phyloP scores from a whole-genome alignment of 2,797 vertebrate species.

The Cyclopterus lumpus region DNA sequence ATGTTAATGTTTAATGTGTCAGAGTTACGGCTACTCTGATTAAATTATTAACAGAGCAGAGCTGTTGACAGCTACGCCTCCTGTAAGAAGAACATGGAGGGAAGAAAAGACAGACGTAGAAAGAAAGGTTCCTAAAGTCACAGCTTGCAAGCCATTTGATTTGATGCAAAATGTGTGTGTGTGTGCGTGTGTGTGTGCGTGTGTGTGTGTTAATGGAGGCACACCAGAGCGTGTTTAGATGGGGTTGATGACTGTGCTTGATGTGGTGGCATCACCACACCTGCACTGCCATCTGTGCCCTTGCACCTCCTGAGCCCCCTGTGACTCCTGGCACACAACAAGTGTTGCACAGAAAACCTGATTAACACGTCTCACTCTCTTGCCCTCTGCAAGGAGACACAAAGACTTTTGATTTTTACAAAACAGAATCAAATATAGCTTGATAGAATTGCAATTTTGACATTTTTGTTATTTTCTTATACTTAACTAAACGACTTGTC shows the following conservation, averaged over 20 bases:
- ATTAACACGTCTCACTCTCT: constrained; percentile 75
- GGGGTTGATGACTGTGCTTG: constrained; percentile 77
- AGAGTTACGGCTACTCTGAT: constrained; percentile 41
- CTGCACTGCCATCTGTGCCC: constrained; percentile 84
- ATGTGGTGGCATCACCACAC: constrained; percentile 82
- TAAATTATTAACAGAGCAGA: constrained; percentile 67
- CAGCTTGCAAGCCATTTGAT: constrained; percentile 18
- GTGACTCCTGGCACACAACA: constrained; percentile 71
- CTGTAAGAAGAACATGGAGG: constrained; percentile 19
- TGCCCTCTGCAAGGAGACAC: constrained; percentile 65
- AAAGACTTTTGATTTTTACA: constrained; percentile 24
- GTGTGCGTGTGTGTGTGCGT: constrained; percentile 14
- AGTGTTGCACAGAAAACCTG: constrained; percentile 60
- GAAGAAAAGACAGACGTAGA: neutral
- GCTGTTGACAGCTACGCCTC: constrained; percentile 32
- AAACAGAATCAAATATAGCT: neutral
- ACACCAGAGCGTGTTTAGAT: constrained; percentile 73
- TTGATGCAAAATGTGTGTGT: constrained; percentile 26
- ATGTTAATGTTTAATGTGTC: constrained; percentile 67
- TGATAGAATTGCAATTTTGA: neutral
- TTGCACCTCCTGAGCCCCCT: constrained; percentile 66
- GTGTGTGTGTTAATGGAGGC: constrained; percentile 40
- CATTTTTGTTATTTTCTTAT: neutral
- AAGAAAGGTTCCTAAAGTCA: constrained; percentile 34
- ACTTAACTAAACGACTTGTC: neutral